Percentiles rank a stretch among this genome's conserved stretches.
phyloP scores from a whole-genome alignment of 2,113 vertebrate species.

The Laticauda colubrina region DNA sequence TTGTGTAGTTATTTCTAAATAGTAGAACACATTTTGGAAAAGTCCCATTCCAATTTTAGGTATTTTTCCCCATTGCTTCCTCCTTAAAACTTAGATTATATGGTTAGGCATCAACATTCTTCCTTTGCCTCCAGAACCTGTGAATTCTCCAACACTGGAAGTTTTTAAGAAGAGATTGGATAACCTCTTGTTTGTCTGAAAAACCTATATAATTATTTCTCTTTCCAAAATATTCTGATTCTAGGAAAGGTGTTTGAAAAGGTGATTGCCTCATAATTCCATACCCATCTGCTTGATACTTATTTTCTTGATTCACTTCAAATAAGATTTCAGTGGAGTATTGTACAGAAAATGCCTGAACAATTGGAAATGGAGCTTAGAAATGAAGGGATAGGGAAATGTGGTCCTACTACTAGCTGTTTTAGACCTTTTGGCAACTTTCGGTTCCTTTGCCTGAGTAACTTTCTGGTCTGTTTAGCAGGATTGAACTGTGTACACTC shows the following conservation, averaged over 20 bases:
- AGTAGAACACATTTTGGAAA: background rate
- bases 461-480: too few relatives aligned
- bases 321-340: background rate
- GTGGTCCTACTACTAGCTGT: background rate
- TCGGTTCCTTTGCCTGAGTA: too few relatives aligned
- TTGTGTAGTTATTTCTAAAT: background rate
- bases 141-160: too few relatives aligned
- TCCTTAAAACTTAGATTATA: background rate
- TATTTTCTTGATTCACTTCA: background rate
- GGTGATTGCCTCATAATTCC: background rate
- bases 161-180: too few relatives aligned
- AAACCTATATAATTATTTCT: background rate
- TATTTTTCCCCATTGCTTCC: background rate
- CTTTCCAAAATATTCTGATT: background rate
- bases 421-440: too few relatives aligned
- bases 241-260: background rate
- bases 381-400: background rate
- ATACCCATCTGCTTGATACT: background rate
- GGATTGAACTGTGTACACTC: too few relatives aligned
- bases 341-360: background rate
- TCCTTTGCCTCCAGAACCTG: background rate
- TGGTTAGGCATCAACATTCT: background rate
- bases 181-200: too few relatives aligned
- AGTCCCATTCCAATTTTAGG: background rate
- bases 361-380: background rate